Percentiles rank a stretch among this genome's conserved stretches.
These are phyloP conservation scores for Babyrousa celebensis DNA, from an alignment of 2,797 vertebrate genomes.

Conservation along the genomic window DNA sequence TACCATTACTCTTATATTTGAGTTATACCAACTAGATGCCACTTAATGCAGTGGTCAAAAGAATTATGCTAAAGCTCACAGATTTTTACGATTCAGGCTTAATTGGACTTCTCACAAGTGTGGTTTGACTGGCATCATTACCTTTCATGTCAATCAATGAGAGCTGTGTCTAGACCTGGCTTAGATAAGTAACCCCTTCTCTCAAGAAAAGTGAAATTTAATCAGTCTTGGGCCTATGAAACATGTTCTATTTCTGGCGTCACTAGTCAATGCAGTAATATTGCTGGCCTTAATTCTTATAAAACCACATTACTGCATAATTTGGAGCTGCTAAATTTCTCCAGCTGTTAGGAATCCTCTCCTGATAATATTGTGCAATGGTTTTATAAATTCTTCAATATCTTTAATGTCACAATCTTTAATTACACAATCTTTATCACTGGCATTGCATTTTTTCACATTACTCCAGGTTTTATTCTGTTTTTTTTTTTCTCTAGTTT, in stretches of 20 bases:
- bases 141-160: background rate
- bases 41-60: background rate
- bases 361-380: background rate
- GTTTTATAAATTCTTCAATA: background rate
- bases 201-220: background rate
- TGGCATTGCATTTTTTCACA: background rate
- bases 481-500: slow-evolving; percentile 45
- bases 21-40: background rate
- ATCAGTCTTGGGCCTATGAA: background rate
- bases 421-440: background rate
- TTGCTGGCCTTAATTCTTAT: slow-evolving; percentile 19
- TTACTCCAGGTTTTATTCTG: background rate
- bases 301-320: background rate
- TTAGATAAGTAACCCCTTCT: background rate
- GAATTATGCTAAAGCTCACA: background rate
- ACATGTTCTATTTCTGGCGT: background rate
- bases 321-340: background rate
- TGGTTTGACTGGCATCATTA: background rate
- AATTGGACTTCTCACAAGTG: background rate
- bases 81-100: background rate
- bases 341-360: background rate
- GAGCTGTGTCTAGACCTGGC: background rate
- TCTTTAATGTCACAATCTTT: background rate
- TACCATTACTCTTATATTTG: background rate
- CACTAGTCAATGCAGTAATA: background rate